Evolutionary conservation across 2,797 vertebrate species (phyloP), one percentile per base, ranked within the genome.

Genomic region (Trichosurus vulpecula): DNA sequence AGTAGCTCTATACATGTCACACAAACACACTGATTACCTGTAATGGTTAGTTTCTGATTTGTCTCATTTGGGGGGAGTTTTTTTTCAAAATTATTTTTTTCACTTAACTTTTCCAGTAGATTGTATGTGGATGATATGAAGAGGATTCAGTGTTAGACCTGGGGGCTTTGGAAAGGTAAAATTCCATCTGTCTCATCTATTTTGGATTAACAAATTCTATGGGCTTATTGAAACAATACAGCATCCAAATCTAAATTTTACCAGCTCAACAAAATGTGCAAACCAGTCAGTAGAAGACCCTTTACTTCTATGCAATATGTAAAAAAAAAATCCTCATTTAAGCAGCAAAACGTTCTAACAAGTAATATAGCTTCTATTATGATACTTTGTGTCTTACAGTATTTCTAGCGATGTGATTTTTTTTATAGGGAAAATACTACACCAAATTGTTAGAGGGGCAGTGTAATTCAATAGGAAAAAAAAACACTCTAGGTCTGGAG

Each of bases 321-420:
- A 30, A 31, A 54, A 31, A 54, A 31, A 58, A 61, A 61, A 61
- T 35, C 58, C 31, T 61, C 31, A 61, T 61, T 35, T 74, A 74
- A 22, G 61, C 16, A 31, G 2, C 31, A 89, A 94, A 56, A 74
- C 61, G 31, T 16, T 55, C 35, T 47, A 58, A 3, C 12, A 6
- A 96, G 90, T 93, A 94, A 91, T 55, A 31, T 56, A 92, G 30
- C 10, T 92, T 57, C 91, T 29, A 90, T 30, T 54, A 92, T 16
- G 3, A 74, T 30, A 30, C 52, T 96, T 66, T 1, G 13, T 61
- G 93, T 94, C 51, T 90, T 47, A 92, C 61, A 27, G 57, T 90
- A 74, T 74, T 56, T 94, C 53, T 27, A 55, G 35, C 52, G 35
- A 31, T 95, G n/a, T 96, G 93, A 92, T 61, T 90, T 96, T 94